Conservation (phyloP, 1,140 invertebrate species). For the Melanaphis sacchari region DNA sequence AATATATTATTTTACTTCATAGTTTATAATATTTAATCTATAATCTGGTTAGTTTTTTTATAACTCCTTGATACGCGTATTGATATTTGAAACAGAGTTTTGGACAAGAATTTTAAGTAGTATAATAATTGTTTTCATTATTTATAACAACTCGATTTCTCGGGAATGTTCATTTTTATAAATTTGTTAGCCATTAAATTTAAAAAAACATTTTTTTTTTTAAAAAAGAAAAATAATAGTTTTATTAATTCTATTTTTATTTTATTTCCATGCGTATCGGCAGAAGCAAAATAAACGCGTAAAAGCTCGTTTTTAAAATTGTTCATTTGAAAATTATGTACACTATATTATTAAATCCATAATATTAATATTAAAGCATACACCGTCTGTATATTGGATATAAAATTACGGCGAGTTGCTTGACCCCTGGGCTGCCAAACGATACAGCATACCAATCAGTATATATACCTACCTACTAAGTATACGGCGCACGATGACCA, state of each 20-base stretch:
- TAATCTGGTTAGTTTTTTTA: not conserved
- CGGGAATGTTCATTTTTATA: not conserved
- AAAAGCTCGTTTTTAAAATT: not conserved
- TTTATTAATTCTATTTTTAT: not conserved
- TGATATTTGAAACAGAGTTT: not conserved
- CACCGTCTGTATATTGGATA: not conserved
- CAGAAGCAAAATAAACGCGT: not conserved
- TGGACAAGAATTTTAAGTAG: not conserved
- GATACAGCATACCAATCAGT: conserved; percentile 14
- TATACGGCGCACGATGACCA: not conserved
- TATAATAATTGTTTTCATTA: not conserved
- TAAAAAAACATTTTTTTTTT: not conserved
- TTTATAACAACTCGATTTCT: not conserved
- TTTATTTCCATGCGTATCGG: not conserved
- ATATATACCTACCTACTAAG: not conserved
- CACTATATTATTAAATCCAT: not conserved
- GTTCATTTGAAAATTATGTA: not conserved
- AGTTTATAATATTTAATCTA: not conserved
- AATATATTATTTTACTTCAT: not conserved
- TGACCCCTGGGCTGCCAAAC: conserved; percentile 12
- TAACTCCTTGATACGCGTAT: not conserved
- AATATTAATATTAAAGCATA: not conserved
- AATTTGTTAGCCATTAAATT: not conserved
- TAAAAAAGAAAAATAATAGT: not conserved
- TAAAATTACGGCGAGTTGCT: conserved; percentile 28